Percentiles rank a stretch among this genome's conserved stretches.
Evolutionary conservation across 2,113 vertebrate species (phyloP).

Genomic region (Tragelaphus scriptus): DNA sequence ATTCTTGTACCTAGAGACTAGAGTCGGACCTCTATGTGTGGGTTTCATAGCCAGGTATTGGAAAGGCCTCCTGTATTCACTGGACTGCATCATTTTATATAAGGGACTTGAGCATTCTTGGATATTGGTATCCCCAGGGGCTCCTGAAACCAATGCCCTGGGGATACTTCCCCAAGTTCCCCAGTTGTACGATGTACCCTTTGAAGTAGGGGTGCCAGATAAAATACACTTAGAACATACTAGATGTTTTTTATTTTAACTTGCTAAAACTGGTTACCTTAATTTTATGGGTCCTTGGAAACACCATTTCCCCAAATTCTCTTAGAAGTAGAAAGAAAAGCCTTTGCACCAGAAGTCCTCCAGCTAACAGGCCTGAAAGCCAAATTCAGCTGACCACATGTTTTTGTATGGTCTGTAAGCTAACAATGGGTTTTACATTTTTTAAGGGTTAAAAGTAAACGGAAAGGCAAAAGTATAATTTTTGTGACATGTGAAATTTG

Average conservation of each 20-base stretch:
- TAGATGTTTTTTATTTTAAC: neutral
- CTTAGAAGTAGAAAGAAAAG: neutral
- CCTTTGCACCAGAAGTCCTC: neutral
- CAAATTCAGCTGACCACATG: neutral
- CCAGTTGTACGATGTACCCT: neutral
- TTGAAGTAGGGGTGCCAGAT: neutral
- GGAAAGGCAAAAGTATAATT: neutral
- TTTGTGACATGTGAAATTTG: neutral
- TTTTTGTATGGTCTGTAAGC: neutral
- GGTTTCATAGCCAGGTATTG: neutral
- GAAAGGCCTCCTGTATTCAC: neutral
- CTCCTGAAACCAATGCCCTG: neutral
- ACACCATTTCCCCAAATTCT: neutral
- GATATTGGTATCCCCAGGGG: neutral
- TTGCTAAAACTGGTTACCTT: neutral
- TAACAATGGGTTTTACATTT: neutral
- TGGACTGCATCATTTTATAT: neutral
- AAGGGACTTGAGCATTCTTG: neutral
- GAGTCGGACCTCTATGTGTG: neutral
- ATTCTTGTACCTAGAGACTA: neutral
- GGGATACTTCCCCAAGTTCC: neutral
- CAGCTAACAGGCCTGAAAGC: neutral
- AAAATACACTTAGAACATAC: neutral
- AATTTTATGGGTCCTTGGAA: neutral
- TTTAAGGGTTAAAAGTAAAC: neutral